phyloP scores from a whole-genome alignment of 2,888 invertebrate genomes.

The Drosophila demipolita region DNA sequence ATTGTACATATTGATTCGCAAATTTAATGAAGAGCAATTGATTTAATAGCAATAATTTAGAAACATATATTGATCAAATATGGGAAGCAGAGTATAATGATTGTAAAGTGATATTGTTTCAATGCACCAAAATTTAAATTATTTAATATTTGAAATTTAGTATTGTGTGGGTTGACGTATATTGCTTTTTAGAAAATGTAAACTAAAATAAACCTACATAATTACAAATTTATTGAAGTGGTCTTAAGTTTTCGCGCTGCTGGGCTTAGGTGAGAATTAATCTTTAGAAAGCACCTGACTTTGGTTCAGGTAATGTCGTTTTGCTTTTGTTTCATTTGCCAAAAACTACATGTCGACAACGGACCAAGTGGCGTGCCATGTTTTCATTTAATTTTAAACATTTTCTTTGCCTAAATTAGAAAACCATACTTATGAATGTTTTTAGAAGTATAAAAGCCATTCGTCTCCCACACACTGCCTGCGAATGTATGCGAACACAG shows the following conservation, averaged over 20 bases:
- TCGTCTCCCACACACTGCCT: background rate
- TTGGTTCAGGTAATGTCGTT: constrained; percentile 31
- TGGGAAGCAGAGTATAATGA: background rate
- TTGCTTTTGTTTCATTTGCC: constrained; percentile 78
- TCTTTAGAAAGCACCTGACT: constrained; percentile 48
- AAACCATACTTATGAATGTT: constrained; percentile 39
- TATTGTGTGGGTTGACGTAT: background rate
- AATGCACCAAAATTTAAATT: background rate
- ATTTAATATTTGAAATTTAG: background rate
- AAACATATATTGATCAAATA: background rate
- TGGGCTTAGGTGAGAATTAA: constrained; percentile 29
- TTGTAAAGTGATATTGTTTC: background rate
- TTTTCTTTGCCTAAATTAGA: constrained; percentile 77
- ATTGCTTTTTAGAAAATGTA: background rate
- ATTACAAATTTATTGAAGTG: background rate
- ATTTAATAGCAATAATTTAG: no score
- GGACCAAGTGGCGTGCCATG: constrained; percentile 46
- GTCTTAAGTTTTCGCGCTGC: constrained; percentile 1
- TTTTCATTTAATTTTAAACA: constrained; percentile 80
- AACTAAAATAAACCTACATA: background rate
- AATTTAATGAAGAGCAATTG: background rate
- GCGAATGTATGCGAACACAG: constrained; percentile 1
- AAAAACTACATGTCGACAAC: constrained; percentile 67
- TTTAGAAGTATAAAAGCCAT: background rate
- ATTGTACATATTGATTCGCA: background rate